phyloP scores from a whole-genome alignment of 2,888 invertebrate species.

The Lissocephala sabroskyi region DNA sequence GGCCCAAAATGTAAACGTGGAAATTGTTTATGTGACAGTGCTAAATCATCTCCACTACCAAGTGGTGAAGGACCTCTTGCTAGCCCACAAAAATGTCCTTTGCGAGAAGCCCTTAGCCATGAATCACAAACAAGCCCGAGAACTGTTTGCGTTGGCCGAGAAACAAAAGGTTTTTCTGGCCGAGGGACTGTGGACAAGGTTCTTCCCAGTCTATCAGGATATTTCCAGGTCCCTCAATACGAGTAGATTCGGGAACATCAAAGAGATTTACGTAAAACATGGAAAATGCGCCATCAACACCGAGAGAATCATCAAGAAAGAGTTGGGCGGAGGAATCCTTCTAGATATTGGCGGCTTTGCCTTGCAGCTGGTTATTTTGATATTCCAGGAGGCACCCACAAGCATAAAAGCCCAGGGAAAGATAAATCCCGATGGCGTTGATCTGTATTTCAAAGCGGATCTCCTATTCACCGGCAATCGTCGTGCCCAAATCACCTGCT shows the following conservation, averaged over 20 bases:
- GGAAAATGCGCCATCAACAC: conserved; percentile 76
- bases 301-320: conserved; percentile 76
- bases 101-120: conserved; percentile 90
- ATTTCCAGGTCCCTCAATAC: conserved; percentile 74
- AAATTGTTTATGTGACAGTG: conserved; percentile 87
- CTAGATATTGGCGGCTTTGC: conserved; percentile 84
- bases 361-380: conserved; percentile 79
- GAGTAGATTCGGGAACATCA: conserved; percentile 77
- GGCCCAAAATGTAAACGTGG: conserved; percentile 81
- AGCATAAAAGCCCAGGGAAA: conserved; percentile 79
- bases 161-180: conserved; percentile 81
- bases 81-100: conserved; percentile 85
- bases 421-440: conserved; percentile 80
- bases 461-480: conserved; percentile 39
- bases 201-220: conserved; percentile 81
- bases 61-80: conserved; percentile 80
- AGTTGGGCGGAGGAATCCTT: conserved; percentile 82
- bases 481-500: conserved; percentile 45
- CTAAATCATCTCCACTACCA: conserved; percentile 81
- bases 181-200: conserved; percentile 90
- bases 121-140: conserved; percentile 80
- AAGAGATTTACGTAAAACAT: conserved; percentile 79
- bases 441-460: conserved; percentile 71
- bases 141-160: conserved; percentile 78
- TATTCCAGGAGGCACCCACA: conserved; percentile 79